These are phyloP conservation scores for Steinernema feltiae DNA, from an alignment of 1,140 invertebrate genomes.

Conservation along the genomic window DNA sequence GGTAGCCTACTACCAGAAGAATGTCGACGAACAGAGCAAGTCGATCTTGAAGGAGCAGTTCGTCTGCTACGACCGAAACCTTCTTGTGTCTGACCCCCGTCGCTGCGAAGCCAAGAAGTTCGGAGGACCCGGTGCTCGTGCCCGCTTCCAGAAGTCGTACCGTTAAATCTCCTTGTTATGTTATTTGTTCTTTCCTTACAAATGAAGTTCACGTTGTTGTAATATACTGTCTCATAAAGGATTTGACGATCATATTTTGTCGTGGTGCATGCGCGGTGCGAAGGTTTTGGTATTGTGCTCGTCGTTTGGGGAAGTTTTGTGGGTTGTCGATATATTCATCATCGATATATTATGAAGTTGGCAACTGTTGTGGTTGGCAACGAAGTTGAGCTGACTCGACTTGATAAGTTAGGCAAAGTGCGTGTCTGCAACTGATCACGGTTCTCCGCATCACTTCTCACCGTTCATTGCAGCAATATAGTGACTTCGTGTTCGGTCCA, in stretches of 20 bases:
- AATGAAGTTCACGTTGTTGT: constrained; percentile 12
- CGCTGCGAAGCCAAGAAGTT: constrained; percentile 99
- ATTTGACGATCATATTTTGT: not conserved
- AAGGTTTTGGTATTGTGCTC: no score
- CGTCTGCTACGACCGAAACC: constrained; percentile 89
- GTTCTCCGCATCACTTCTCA: no score
- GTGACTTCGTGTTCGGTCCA: no score
- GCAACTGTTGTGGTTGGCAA: no score
- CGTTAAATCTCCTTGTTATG: constrained; percentile 60
- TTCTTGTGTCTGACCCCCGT: constrained; percentile 94
- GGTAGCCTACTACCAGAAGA: constrained; percentile 98
- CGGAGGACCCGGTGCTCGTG: constrained; percentile 95
- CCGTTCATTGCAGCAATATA: no score
- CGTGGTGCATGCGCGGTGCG: no score
- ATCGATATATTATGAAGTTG: no score
- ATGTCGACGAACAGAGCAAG: constrained; percentile 98
- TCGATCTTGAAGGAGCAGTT: constrained; percentile 98
- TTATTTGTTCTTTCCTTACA: constrained; percentile 36
- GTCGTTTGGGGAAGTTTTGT: no score
- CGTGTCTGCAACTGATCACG: no score
- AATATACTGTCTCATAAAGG: not conserved
- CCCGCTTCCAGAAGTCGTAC: constrained; percentile 91
- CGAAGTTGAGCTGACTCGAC: no score
- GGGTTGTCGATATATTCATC: no score
- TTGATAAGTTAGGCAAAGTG: no score